phyloP scores from a whole-genome alignment of 2,113 vertebrate genomes.

The Ictidomys tridecemlineatus region DNA sequence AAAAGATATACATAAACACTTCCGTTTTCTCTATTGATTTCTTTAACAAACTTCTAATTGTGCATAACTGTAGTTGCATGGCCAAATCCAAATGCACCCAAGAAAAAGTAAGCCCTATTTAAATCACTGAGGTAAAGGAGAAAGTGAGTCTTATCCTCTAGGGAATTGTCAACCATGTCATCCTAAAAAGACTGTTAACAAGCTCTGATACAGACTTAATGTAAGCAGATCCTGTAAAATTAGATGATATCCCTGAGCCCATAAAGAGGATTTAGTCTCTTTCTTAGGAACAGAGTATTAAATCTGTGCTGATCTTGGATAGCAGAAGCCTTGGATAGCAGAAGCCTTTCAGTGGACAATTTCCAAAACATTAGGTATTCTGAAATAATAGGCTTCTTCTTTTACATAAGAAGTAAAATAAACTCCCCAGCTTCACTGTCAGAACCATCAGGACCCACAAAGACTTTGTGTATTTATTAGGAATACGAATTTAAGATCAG shows the following conservation, averaged over 20 bases:
- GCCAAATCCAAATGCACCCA: neutral
- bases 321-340: neutral
- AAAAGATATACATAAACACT: conserved; percentile 11
- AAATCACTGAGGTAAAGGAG: neutral
- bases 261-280: neutral
- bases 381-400: neutral
- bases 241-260: neutral
- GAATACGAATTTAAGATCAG: neutral
- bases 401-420: neutral
- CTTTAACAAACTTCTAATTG: conserved; percentile 51
- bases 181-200: conserved; percentile 36
- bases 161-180: neutral
- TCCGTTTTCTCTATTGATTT: conserved; percentile 19
- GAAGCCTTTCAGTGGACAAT: neutral
- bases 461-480: neutral
- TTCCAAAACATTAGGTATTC: neutral
- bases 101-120: neutral
- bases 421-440: neutral
- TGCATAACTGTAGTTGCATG: conserved; percentile 9
- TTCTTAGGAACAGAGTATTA: neutral
- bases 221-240: neutral
- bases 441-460: neutral
- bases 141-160: neutral
- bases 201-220: neutral
- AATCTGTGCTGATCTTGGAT: neutral